These are phyloP conservation scores for Eptesicus fuscus DNA, from an alignment of 2,113 vertebrate genomes.

Conservation along the genomic window DNA sequence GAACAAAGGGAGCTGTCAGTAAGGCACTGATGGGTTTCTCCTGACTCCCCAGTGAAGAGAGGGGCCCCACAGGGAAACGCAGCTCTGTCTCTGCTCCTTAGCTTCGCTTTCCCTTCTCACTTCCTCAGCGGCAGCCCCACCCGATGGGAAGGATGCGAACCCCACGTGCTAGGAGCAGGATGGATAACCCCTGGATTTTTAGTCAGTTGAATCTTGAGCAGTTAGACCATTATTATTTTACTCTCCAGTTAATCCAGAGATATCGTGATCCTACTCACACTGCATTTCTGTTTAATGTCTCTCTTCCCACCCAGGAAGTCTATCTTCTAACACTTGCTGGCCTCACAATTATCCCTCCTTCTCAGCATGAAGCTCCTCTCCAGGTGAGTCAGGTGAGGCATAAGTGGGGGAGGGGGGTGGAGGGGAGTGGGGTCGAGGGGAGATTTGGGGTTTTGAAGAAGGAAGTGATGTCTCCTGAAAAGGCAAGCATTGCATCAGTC, in stretches of 20 bases:
- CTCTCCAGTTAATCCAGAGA: slow-evolving; percentile 5
- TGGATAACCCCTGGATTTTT: neutral
- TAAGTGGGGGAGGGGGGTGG: neutral
- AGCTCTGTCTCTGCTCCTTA: neutral
- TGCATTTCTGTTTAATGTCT: slow-evolving; percentile 45
- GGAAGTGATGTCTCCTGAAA: slow-evolving; percentile 47
- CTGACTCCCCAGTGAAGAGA: neutral
- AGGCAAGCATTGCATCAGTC: slow-evolving; percentile 16
- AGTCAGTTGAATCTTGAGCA: neutral
- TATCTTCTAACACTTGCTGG: slow-evolving; percentile 12
- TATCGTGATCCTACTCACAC: neutral
- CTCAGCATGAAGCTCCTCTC: slow-evolving; percentile 9
- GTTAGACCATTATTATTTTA: slow-evolving; percentile 40
- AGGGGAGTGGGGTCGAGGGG: neutral
- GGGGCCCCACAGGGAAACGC: neutral
- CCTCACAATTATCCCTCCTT: slow-evolving; percentile 21
- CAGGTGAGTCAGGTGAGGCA: slow-evolving; percentile 23
- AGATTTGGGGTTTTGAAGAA: slow-evolving; percentile 27
- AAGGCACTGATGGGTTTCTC: neutral
- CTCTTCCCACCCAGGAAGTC: slow-evolving; percentile 16
- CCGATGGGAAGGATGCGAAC: neutral
- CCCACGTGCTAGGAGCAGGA: neutral
- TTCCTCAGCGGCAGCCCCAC: neutral
- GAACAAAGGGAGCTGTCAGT: neutral
- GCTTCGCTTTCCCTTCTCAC: neutral